Conservation (phyloP, 2,113 vertebrate species). For the Echinops telfairi region DNA sequence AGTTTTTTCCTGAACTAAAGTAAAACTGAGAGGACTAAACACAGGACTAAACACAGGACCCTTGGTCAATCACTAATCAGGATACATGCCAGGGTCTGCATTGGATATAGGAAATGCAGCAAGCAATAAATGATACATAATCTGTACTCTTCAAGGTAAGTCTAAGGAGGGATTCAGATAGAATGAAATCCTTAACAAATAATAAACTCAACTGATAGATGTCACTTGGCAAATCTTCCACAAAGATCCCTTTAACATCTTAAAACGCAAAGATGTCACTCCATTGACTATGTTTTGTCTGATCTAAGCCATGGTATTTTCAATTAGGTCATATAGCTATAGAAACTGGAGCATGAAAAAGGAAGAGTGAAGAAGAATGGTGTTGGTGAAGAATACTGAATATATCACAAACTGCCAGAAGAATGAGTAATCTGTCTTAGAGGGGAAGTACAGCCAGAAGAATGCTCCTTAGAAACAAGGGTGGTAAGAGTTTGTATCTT, state of each 20-base stretch:
- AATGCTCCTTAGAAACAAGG: not conserved
- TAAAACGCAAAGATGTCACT: not conserved
- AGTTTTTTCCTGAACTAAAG: not conserved
- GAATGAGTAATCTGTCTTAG: not conserved
- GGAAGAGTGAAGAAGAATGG: not conserved
- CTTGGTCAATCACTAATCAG: constrained; percentile 27
- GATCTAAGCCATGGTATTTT: not conserved
- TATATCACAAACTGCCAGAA: not conserved
- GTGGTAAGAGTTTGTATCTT: not conserved
- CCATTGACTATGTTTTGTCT: not conserved
- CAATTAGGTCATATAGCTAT: not conserved
- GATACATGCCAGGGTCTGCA: not conserved
- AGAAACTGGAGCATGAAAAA: not conserved
- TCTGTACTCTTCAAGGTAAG: not conserved
- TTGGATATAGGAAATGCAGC: not conserved
- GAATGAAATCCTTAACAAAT: not conserved
- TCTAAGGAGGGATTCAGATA: not conserved
- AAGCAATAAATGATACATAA: not conserved
- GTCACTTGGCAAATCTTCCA: not conserved
- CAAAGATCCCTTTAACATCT: not conserved
- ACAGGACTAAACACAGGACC: not conserved
- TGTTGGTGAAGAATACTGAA: not conserved
- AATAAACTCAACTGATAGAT: not conserved
- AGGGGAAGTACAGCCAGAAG: not conserved
- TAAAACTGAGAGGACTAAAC: not conserved